Percentiles rank a stretch among this genome's conserved stretches.
phyloP scores from a whole-genome alignment of 2,888 invertebrate genomes.

The Galerucella pusilla region DNA sequence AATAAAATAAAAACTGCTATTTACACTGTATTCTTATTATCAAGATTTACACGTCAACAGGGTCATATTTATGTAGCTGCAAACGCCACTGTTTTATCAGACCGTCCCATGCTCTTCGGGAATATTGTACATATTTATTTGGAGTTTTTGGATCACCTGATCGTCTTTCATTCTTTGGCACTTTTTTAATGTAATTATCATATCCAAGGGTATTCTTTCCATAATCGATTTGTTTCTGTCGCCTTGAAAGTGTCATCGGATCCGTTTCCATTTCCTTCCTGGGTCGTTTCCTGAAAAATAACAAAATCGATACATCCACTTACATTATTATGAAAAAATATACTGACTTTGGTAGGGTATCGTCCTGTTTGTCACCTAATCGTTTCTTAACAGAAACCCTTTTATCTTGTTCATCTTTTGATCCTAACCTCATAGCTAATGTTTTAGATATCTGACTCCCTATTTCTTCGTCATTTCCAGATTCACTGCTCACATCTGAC shows the following conservation, averaged over 20 bases:
- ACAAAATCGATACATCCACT: neutral
- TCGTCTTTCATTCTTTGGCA: slow-evolving; percentile 74
- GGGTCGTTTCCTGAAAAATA: slow-evolving; percentile 40
- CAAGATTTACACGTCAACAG: slow-evolving; percentile 48
- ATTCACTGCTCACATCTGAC: neutral
- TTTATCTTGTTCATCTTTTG: slow-evolving; percentile 7
- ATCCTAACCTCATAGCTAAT: slow-evolving; percentile 12
- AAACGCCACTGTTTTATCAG: slow-evolving; percentile 89
- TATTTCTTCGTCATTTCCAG: slow-evolving; percentile 13
- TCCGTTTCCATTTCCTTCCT: slow-evolving; percentile 73
- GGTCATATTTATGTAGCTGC: slow-evolving; percentile 84
- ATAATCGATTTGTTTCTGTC: slow-evolving; percentile 95
- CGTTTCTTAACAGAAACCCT: slow-evolving; percentile 35
- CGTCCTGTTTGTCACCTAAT: slow-evolving; percentile 28
- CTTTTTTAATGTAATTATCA: slow-evolving; percentile 75
- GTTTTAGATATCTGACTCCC: slow-evolving; percentile 18
- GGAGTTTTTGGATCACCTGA: slow-evolving; percentile 89
- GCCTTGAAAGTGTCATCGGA: slow-evolving; percentile 74
- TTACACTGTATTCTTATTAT: neutral
- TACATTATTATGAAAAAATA: neutral
- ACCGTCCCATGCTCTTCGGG: slow-evolving; percentile 93
- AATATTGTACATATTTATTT: slow-evolving; percentile 87
- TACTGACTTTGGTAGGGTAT: slow-evolving; percentile 30
- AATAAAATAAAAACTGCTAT: neutral
- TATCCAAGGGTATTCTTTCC: slow-evolving; percentile 94